Percentiles rank a stretch among this genome's conserved stretches.
Conservation (phyloP, 2,113 vertebrate genomes). For the Anthoscopus minutus region DNA sequence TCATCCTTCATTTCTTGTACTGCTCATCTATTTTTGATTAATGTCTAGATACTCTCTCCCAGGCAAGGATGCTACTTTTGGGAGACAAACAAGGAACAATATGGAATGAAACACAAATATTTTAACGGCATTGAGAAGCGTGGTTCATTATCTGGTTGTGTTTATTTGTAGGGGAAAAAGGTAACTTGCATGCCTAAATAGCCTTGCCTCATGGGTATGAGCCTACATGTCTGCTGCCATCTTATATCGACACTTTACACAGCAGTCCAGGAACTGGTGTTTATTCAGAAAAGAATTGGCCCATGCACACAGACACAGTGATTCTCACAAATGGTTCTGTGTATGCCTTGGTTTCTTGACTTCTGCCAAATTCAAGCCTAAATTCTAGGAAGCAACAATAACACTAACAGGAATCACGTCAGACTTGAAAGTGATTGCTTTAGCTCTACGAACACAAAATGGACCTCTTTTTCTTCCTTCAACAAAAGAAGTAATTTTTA, state of each 20-base stretch:
- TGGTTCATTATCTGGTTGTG: background rate
- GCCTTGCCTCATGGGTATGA: background rate
- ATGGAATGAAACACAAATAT: background rate
- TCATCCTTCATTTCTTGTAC: background rate
- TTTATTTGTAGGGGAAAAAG: background rate
- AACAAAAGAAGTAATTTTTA: constrained; percentile 4
- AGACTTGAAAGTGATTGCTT: background rate
- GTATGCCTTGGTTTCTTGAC: background rate
- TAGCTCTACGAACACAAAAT: background rate
- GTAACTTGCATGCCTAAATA: background rate
- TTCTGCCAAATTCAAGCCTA: constrained; percentile 31
- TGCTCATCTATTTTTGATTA: constrained; percentile 13
- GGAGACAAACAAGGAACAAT: background rate
- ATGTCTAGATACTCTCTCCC: background rate
- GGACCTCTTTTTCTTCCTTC: background rate
- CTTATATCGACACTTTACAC: background rate
- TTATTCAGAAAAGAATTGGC: background rate
- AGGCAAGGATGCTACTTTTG: background rate
- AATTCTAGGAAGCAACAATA: constrained; percentile 46
- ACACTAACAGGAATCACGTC: background rate
- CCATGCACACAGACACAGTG: background rate
- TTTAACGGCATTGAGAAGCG: background rate
- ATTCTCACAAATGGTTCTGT: constrained; percentile 19
- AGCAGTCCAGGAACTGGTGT: background rate
- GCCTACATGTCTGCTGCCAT: background rate